Base-by-base conservation (phyloP, 2,113 vertebrate species). In the Prionailurus bengalensis region DNA sequence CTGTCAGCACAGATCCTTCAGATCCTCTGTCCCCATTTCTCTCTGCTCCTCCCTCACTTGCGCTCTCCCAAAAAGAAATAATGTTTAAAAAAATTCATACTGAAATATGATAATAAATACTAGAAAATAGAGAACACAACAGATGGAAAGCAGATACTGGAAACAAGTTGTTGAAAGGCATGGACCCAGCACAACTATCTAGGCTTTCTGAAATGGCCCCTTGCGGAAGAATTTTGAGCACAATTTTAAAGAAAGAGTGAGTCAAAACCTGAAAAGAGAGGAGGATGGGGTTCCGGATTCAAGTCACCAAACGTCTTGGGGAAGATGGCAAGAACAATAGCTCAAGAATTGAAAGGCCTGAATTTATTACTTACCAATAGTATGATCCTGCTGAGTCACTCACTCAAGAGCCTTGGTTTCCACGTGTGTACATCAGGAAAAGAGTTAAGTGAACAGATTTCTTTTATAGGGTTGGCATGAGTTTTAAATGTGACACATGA, bases 151-250 rank as follows among this genome's bases (percentile, higher is more conserved):
- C 17, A 86, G 48, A 70, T 76, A 63, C 8, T 61, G 8, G 66
- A 94, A 94, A 58, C 19, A 88, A 79, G 33, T 95, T 82, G 29
- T 63, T 78, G 58, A 42, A 61, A 76, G n/a, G 9, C 10, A 36
- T 91, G 39, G 42, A 86, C 51, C 29, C 17, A 93, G 42, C 39
- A 87, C 51, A 89, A 85, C 29, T 86, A 21, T 53, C 33, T 55
- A 55, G 76, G 5, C 42, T 83, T 93, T 83, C 53, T 79, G 29
- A 92, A 92, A 85, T n/a, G 36, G 39, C 70, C 63, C 86, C 61
- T 63, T 87, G 33, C 48, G 61, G n/a, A 95, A 81, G 79, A 86
- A 89, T 76, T 96, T 82, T 90, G 31, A 87, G 29, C 70, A 78
- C 33, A 58, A 5, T 95, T 92, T 82, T 58, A 85, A 82, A 89